A percentile compares a stretch with the other conserved stretches of the same genome.
phyloP scores from a whole-genome alignment of 1,140 invertebrate species.

The Mamestra configurata region DNA sequence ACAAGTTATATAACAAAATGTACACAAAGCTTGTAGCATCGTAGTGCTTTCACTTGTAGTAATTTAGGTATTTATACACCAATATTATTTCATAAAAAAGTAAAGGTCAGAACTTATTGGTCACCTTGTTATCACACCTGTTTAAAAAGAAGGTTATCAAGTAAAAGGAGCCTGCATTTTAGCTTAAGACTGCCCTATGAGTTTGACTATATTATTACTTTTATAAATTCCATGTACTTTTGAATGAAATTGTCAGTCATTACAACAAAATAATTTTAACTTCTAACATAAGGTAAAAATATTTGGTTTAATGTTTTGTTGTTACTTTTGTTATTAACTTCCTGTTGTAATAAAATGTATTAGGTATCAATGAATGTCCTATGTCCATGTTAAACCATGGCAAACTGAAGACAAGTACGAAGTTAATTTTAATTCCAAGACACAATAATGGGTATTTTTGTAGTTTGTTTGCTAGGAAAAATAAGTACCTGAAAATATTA shows the following conservation, averaged over 20 bases:
- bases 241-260: conserved; percentile 6
- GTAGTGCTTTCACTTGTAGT: not conserved
- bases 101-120: too few species aligned
- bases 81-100: too few species aligned
- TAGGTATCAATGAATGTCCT: conserved; percentile 4
- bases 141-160: conserved; percentile 4
- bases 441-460: conserved; percentile 30
- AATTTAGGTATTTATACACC: too few species aligned
- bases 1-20: not conserved
- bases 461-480: conserved; percentile 33
- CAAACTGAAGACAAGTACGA: conserved; percentile 13
- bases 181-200: conserved; percentile 43
- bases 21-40: too few species aligned
- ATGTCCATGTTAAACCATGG: conserved; percentile 15
- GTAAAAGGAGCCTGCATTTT: conserved; percentile 45
- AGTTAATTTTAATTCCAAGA: conserved; percentile 20
- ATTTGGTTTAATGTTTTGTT: conserved; percentile 45
- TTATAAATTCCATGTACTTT: conserved; percentile 6
- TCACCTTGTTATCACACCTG: not conserved
- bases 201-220: conserved; percentile 39
- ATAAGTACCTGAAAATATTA: conserved; percentile 50
- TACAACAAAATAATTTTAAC: conserved; percentile 23
- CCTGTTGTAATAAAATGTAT: conserved; percentile 25
- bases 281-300: conserved; percentile 21
- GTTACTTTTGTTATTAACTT: conserved; percentile 44